phyloP scores from a whole-genome alignment of 1,140 invertebrate genomes.

The Drosophila erecta region DNA sequence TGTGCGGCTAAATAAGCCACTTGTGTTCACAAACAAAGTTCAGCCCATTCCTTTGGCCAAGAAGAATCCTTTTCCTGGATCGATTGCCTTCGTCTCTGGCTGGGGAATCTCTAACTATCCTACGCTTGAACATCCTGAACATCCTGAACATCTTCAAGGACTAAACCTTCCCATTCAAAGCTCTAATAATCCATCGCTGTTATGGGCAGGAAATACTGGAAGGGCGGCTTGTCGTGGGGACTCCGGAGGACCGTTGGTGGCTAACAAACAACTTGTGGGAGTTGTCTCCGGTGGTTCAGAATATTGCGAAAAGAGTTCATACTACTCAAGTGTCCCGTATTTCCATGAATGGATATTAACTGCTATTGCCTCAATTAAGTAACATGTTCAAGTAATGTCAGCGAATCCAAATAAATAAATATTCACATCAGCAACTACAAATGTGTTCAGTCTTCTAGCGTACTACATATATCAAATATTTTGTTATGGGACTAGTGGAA shows the following conservation, averaged over 20 bases:
- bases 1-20: background rate
- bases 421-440: background rate
- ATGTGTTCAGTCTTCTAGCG: background rate
- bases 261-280: background rate
- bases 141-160: conserved; percentile 7
- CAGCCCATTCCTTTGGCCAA: background rate
- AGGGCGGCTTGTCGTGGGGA: background rate
- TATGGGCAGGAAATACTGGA: background rate
- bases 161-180: background rate
- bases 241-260: conserved; percentile 3
- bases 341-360: background rate
- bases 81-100: background rate
- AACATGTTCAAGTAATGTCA: background rate
- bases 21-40: background rate
- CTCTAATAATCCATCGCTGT: background rate
- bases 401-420: background rate
- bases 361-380: background rate
- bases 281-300: rapidly evolving
- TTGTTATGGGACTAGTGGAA: no score
- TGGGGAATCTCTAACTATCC: no score
- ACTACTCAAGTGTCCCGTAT: background rate
- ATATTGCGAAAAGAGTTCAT: no score
- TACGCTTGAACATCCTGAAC: no score
- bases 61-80: background rate
- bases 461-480: background rate